A percentile compares a stretch with the other conserved stretches of the same genome.
Evolutionary conservation across 2,113 vertebrate species (phyloP).

Genomic region (Rhizomys pruinosus): DNA sequence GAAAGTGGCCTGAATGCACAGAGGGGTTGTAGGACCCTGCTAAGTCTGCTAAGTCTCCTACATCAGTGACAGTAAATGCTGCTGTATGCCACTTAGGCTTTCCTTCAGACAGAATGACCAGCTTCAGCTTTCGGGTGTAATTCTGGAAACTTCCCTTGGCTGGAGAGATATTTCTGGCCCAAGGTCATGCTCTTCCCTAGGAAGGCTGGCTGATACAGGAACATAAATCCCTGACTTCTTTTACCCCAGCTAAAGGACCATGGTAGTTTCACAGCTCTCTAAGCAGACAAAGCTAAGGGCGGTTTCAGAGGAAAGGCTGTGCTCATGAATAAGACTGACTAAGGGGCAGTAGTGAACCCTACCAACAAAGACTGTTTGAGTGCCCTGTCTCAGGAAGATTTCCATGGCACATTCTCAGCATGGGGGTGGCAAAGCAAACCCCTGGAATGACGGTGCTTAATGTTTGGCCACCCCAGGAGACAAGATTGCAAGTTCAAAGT

Average conservation of each 20-base stretch:
- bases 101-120: background rate
- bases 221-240: background rate
- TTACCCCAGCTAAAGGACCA: background rate
- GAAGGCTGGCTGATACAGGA: background rate
- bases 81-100: background rate
- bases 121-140: background rate
- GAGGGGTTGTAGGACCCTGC: background rate
- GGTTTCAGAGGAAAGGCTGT: background rate
- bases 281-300: background rate
- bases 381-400: background rate
- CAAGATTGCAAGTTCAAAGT: background rate
- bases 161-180: background rate
- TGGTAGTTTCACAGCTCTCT: background rate
- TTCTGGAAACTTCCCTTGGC: background rate
- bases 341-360: background rate
- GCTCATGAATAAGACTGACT: background rate
- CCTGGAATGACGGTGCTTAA: background rate
- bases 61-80: accelerated
- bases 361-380: background rate
- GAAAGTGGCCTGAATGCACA: accelerated
- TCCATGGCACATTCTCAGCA: background rate
- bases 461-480: background rate
- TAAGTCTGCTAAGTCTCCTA: background rate
- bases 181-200: background rate
- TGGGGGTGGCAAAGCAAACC: background rate